phyloP scores from a whole-genome alignment of 2,797 vertebrate genomes.

The Avahi laniger region DNA sequence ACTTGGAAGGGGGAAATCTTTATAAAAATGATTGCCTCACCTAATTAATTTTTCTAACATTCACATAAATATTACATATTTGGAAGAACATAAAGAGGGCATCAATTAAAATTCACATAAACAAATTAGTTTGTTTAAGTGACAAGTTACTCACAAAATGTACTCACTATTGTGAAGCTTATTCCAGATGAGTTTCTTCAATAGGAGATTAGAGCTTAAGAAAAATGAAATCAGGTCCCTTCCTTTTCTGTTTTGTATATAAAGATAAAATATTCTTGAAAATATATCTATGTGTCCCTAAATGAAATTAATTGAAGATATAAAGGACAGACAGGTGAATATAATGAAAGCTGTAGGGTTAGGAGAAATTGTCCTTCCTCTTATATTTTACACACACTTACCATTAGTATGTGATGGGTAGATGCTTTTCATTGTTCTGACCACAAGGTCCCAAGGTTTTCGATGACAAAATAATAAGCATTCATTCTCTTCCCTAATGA shows the following conservation, averaged over 20 bases:
- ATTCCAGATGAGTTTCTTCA: constrained; percentile 7
- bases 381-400: background rate
- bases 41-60: constrained; percentile 36
- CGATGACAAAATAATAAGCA: background rate
- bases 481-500: constrained; percentile 34
- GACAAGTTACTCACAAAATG: background rate
- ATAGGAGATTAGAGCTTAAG: constrained; percentile 15
- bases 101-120: constrained; percentile 31
- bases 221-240: background rate
- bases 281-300: background rate
- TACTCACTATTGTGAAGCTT: background rate
- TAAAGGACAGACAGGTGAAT: background rate
- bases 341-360: background rate
- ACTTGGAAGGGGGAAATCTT: background rate
- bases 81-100: constrained; percentile 31
- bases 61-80: background rate
- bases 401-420: background rate
- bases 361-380: background rate
- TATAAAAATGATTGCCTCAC: constrained; percentile 17
- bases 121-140: constrained; percentile 28
- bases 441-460: background rate
- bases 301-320: background rate
- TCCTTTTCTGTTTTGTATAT: constrained; percentile 38
- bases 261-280: constrained; percentile 27
- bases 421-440: constrained; percentile 8